Conservation (phyloP, 1,140 invertebrate species). For the Gonatopus flavifemur region DNA sequence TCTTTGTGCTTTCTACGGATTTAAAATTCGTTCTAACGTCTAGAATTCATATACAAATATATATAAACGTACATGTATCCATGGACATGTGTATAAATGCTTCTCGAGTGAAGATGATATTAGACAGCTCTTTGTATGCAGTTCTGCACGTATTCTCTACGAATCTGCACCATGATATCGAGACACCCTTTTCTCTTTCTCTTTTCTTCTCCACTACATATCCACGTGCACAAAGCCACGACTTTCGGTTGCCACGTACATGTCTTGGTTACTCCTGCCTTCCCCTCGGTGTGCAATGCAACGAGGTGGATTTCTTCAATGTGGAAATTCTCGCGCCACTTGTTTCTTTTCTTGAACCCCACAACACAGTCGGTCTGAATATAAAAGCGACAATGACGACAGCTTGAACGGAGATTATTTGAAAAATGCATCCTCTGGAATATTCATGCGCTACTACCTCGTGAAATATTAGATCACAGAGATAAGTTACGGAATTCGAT, state of each 20-base stretch:
- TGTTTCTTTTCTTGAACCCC: too few relatives aligned
- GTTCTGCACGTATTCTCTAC: conserved; percentile 19
- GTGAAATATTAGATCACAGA: too few relatives aligned
- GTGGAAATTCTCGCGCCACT: not conserved
- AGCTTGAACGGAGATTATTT: too few relatives aligned
- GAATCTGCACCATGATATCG: conserved; percentile 14
- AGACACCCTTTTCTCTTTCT: conserved; percentile 12
- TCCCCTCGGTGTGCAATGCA: not conserved
- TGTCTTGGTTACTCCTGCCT: conserved; percentile 5
- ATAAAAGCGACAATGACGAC: too few relatives aligned
- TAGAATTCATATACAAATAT: not conserved
- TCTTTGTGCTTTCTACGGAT: too few relatives aligned
- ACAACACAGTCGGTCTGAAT: too few relatives aligned
- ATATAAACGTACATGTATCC: not conserved
- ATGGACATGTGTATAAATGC: not conserved
- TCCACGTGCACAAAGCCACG: not conserved
- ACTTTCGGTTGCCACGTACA: conserved; percentile 21
- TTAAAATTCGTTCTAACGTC: too few relatives aligned
- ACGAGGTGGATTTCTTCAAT: not conserved
- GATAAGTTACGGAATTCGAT: too few relatives aligned
- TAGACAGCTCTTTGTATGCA: conserved; percentile 43
- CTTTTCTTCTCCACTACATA: conserved; percentile 6
- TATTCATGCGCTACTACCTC: too few relatives aligned
- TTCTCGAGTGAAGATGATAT: conserved; percentile 30
- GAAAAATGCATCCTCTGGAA: too few relatives aligned